These are phyloP conservation scores for Portevinia maculata DNA, from an alignment of 2,888 invertebrate species.

Conservation along the genomic window DNA sequence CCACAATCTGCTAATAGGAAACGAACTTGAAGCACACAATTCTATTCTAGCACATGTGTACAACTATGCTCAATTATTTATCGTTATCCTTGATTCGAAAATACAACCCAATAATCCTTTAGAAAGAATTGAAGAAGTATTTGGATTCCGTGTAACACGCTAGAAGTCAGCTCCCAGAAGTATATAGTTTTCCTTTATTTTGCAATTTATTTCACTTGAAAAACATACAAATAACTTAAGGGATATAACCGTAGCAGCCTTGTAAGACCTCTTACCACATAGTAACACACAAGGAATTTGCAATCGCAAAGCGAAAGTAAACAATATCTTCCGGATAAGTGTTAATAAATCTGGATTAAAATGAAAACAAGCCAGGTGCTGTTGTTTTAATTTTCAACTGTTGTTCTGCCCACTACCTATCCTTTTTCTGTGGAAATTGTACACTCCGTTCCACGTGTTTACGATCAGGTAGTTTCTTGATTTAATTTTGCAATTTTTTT, in stretches of 20 bases:
- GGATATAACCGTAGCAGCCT: constrained; percentile 1
- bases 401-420: not conserved
- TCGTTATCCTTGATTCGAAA: no score
- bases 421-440: not conserved
- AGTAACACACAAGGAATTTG: constrained; percentile 12
- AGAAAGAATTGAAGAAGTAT: constrained; percentile 6
- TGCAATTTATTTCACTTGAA: constrained; percentile 55
- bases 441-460: no score
- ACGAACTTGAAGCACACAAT: no score
- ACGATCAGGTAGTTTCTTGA: no score
- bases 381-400: constrained; percentile 34
- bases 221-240: constrained; percentile 27
- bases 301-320: constrained; percentile 29
- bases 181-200: constrained; percentile 39
- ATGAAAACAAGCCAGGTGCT: constrained; percentile 46
- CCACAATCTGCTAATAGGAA: no score
- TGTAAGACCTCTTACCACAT: constrained; percentile 7
- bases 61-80: no score
- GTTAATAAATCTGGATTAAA: constrained; percentile 72
- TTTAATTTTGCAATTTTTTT: no score
- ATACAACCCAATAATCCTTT: no score
- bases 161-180: constrained; percentile 11
- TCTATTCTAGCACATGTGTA: no score
- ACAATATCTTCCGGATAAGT: constrained; percentile 59
- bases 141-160: constrained; percentile 55